Evolutionary conservation across 1,140 invertebrate genomes (phyloP).

Genomic region (Philaenus spumarius): DNA sequence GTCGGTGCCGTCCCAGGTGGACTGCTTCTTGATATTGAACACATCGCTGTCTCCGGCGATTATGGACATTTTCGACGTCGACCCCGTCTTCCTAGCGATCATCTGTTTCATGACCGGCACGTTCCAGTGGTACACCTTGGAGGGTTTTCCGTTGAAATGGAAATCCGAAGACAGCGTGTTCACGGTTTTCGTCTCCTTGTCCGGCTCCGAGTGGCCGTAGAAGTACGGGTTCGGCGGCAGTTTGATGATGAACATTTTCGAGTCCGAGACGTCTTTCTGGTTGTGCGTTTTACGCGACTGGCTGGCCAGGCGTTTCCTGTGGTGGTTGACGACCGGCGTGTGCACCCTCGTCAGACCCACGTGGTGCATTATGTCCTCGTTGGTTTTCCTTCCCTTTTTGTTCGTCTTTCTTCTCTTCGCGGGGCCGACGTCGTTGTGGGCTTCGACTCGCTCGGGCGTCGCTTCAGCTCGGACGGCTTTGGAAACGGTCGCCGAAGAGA

Average conservation of each 20-base stretch:
- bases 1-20: constrained; percentile 15
- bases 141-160: constrained; percentile 67
- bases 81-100: constrained; percentile 28
- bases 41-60: constrained; percentile 7
- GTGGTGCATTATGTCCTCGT: constrained; percentile 24
- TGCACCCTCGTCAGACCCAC: constrained; percentile 26
- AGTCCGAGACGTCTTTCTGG: constrained; percentile 43
- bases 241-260: constrained; percentile 75
- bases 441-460: neutral
- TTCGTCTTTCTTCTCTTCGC: neutral
- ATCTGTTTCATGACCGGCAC: constrained; percentile 66
- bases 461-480: too few species aligned
- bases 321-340: constrained; percentile 14
- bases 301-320: constrained; percentile 26
- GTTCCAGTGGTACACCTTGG: constrained; percentile 75
- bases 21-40: constrained; percentile 21
- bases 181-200: constrained; percentile 22
- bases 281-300: constrained; percentile 26
- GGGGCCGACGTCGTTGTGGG: neutral
- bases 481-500: too few species aligned
- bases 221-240: constrained; percentile 71
- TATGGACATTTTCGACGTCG: neutral
- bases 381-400: constrained; percentile 16
- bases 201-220: constrained; percentile 50
- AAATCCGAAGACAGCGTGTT: constrained; percentile 51